Evolutionary conservation across 1,140 invertebrate genomes (phyloP).

Genomic region (Anagrus nilaparvatae): DNA sequence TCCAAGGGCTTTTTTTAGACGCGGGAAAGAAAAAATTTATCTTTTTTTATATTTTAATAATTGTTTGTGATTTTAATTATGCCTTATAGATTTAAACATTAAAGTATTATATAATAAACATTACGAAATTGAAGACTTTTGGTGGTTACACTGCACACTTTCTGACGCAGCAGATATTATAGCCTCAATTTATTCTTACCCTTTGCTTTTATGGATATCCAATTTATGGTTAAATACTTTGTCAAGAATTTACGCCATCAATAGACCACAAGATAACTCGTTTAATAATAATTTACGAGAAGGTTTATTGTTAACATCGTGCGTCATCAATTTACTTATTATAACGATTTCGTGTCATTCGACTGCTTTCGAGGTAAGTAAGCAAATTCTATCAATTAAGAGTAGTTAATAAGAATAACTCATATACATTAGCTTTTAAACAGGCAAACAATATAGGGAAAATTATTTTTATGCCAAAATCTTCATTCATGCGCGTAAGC

Average conservation of each 20-base stretch:
- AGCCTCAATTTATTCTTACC: constrained; percentile 19
- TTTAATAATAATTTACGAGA: constrained; percentile 13
- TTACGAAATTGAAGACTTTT: constrained; percentile 21
- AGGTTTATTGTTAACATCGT: constrained; percentile 12
- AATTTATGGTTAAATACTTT: constrained; percentile 18
- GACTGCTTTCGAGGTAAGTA: constrained; percentile 10
- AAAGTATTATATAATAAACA: too few species aligned
- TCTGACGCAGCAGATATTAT: constrained; percentile 18
- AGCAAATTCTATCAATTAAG: too few species aligned
- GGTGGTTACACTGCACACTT: constrained; percentile 22
- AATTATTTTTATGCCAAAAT: too few species aligned
- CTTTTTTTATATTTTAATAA: too few species aligned
- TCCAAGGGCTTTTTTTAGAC: too few species aligned
- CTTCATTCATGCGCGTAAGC: too few species aligned
- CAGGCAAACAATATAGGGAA: too few species aligned
- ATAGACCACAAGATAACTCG: neutral
- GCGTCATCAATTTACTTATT: constrained; percentile 16
- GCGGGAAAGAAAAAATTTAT: too few species aligned
- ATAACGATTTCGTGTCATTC: constrained; percentile 18
- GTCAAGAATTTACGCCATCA: constrained; percentile 20
- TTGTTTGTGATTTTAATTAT: too few species aligned
- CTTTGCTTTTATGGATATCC: constrained; percentile 21
- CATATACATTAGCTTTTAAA: too few species aligned
- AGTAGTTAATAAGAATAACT: too few species aligned
- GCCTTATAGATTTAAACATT: too few species aligned